These are phyloP conservation scores for Drosophila bocqueti DNA, from an alignment of 1,140 invertebrate species.

Conservation along the genomic window DNA sequence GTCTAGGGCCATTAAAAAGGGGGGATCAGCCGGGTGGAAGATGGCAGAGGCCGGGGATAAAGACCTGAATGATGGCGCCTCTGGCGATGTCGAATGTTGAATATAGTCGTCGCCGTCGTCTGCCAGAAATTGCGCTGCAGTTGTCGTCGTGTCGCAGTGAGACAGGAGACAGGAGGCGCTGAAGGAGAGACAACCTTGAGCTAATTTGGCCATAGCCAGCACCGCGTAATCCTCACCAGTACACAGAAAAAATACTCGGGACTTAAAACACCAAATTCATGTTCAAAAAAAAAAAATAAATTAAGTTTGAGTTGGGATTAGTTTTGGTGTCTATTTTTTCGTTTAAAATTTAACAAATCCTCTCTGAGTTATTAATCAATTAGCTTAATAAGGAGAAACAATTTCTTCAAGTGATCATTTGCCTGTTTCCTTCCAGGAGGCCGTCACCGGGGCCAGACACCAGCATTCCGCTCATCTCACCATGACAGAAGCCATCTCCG, in stretches of 20 bases:
- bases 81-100: conserved; percentile 40
- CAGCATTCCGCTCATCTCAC: conserved; percentile 74
- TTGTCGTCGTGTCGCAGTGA: conserved; percentile 49
- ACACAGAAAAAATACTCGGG: conserved; percentile 11
- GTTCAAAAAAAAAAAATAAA: too few relatives aligned
- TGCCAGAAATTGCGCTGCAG: conserved; percentile 78
- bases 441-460: conserved; percentile 68
- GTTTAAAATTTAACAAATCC: too few relatives aligned
- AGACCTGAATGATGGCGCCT: conserved; percentile 69
- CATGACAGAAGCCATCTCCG: conserved; percentile 67
- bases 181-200: conserved; percentile 76
- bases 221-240: conserved; percentile 1
- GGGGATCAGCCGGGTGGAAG: neutral
- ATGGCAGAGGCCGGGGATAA: conserved; percentile 34
- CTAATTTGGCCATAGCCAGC: conserved; percentile 66
- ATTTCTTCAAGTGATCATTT: conserved; percentile 23
- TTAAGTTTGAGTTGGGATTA: neutral
- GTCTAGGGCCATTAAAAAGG: conserved; percentile 72
- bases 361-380: neutral
- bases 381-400: neutral
- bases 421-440: conserved; percentile 61
- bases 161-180: conserved; percentile 34
- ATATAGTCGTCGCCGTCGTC: conserved; percentile 32
- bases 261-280: neutral
- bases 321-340: neutral